A percentile compares a stretch with the other conserved stretches of the same genome.
These are phyloP conservation scores for Chionis minor DNA, from an alignment of 2,113 vertebrate genomes.

Conservation along the genomic window DNA sequence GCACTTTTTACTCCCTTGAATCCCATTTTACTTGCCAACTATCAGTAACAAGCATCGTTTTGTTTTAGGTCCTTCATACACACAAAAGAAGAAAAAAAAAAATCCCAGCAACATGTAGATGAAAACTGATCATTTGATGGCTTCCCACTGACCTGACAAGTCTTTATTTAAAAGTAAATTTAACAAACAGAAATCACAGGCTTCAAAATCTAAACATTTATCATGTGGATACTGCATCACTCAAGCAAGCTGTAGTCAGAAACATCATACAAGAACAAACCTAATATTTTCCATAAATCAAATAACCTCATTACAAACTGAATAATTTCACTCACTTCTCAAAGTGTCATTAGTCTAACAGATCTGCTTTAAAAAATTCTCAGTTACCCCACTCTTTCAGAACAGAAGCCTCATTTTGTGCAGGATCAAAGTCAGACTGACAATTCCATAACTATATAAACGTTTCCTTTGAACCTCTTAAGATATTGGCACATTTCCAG, in stretches of 20 bases:
- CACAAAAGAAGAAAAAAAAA: neutral
- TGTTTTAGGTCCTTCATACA: neutral
- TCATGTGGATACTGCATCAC: neutral
- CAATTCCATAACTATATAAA: neutral
- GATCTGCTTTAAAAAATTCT: neutral
- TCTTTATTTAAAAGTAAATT: neutral
- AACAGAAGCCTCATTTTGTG: neutral
- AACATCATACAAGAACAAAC: neutral
- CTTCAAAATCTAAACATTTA: neutral
- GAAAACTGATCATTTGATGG: neutral
- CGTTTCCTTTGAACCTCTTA: neutral
- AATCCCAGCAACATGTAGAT: neutral
- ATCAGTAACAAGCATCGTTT: neutral
- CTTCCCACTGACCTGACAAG: neutral
- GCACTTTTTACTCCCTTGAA: neutral
- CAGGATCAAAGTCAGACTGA: neutral
- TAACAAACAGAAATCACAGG: neutral
- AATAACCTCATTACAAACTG: neutral
- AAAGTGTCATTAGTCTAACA: neutral
- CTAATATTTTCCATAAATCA: neutral
- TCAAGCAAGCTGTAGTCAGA: neutral
- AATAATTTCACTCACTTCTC: neutral
- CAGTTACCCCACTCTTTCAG: neutral
- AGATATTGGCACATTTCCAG: neutral
- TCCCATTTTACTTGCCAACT: neutral